phyloP scores from a whole-genome alignment of 2,113 vertebrate genomes.

The Bothrops jararaca region DNA sequence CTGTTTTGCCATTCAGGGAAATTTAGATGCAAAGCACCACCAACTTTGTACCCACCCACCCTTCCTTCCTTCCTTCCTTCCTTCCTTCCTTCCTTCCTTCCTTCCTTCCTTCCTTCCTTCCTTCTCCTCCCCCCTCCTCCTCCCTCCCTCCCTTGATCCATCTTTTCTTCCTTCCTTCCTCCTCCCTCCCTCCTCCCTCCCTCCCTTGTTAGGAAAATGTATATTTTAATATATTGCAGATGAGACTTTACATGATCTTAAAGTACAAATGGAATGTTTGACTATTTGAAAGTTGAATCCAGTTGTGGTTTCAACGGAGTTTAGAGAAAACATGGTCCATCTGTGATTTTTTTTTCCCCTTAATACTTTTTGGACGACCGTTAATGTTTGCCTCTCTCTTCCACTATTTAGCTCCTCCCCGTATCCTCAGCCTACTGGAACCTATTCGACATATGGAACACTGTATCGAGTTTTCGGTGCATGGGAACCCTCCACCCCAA shows the following conservation, averaged over 20 bases:
- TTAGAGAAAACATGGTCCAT: neutral
- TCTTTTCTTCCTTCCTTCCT: no score
- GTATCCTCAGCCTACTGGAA: constrained; percentile 86
- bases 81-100: no score
- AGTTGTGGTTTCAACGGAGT: neutral
- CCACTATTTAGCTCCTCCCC: constrained; percentile 82
- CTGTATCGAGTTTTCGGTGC: constrained; percentile 93
- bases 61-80: neutral
- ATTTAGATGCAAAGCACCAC: neutral
- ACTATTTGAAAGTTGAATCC: neutral
- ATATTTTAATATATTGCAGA: neutral
- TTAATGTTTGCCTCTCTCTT: constrained; percentile 29
- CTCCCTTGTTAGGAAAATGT: neutral
- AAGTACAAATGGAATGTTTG: neutral
- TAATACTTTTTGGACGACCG: neutral
- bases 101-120: no score
- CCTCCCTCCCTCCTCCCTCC: no score
- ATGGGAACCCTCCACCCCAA: constrained; percentile 87
- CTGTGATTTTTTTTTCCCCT: neutral
- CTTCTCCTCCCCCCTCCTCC: no score
- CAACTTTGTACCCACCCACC: neutral
- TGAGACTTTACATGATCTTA: neutral
- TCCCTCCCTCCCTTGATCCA: neutral
- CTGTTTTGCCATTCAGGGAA: neutral
- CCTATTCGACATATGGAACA: constrained; percentile 88